Evolutionary conservation across 2,888 invertebrate genomes (phyloP), one percentile per base, ranked within the genome.

Genomic region (Phortica okadai): DNA sequence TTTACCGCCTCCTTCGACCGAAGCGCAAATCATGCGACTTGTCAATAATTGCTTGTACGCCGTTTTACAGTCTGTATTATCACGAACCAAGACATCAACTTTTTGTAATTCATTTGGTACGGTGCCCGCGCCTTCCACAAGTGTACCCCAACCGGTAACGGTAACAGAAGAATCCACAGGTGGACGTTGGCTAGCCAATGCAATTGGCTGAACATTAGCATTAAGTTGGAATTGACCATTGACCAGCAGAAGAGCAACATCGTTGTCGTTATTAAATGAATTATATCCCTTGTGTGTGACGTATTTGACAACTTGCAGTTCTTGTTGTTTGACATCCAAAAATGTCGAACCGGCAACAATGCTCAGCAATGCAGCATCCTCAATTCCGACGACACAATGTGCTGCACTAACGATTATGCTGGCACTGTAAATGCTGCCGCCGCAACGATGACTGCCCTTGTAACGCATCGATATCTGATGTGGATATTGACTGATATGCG

Each of bases 241-340:
- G 21, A 95, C 85, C 73, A 92, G 92, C 50, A 95, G 83, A 8
- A 95, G 84, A 0, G 94, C 94, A 10, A 94, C 90, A 88, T 95
- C 94, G 81, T 94, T 93, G 41, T 93, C 92, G 76, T 91, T 90
- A 64, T 92, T 92, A 1, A 90, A 90, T 0, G 91, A 88, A 79
- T 92, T 92, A 83, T 93, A 95, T 14, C 93, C 92, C 0, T 93
- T 93, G 86, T 94, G 93, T 2, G 93, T 81, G 8, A 92, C 89
- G 33, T 94, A 89, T 6, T 92, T 88, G 14, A 92, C 92, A 0
- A 94, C 93, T 73, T 93, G 92, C n/a, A 92, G 82, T 77, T 81
- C 82, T 41, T 81, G 82, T 1, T 79, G 74, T 0, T 79, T 78
- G 6, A 80, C 78, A 21, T 78, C 77, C 7, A 87, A 78, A 6